These are phyloP conservation scores for Uloborus diversus DNA, from an alignment of 1,140 invertebrate genomes.

Conservation along the genomic window DNA sequence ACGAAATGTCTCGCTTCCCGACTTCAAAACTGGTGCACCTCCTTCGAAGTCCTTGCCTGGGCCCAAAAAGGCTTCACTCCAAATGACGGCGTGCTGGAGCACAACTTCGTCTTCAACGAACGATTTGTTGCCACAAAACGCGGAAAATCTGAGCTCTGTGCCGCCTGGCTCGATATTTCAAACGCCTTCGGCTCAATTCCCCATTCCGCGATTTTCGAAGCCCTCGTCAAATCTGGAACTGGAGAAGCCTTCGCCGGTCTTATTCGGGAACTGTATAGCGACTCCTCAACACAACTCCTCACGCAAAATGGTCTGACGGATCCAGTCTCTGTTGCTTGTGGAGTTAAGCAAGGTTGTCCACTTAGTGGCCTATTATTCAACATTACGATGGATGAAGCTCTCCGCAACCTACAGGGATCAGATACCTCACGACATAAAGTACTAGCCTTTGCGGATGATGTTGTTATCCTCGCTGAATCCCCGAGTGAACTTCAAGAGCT, in stretches of 20 bases:
- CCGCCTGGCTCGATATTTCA: neutral
- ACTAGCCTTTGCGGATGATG: neutral
- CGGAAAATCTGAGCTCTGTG: neutral
- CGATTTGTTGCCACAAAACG: no score
- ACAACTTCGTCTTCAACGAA: conserved; percentile 63
- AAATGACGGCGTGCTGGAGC: conserved; percentile 63
- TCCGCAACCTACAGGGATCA: neutral
- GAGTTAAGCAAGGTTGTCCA: neutral
- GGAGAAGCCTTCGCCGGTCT: neutral
- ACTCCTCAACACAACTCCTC: neutral
- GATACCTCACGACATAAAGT: neutral
- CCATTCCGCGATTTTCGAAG: neutral
- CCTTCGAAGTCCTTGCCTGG: conserved; percentile 42
- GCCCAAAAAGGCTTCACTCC: conserved; percentile 63
- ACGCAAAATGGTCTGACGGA: neutral
- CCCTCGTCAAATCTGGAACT: neutral
- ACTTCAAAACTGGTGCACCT: conserved; percentile 13
- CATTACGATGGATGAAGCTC: neutral
- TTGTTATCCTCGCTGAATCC: neutral
- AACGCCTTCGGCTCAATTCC: neutral
- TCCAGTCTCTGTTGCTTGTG: neutral
- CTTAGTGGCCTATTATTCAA: neutral
- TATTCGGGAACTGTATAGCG: neutral
- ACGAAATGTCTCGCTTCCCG: conserved; percentile 30
- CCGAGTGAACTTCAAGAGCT: neutral